These are phyloP conservation scores for Polyodon spathula DNA, from an alignment of 2,113 vertebrate species.

Conservation along the genomic window DNA sequence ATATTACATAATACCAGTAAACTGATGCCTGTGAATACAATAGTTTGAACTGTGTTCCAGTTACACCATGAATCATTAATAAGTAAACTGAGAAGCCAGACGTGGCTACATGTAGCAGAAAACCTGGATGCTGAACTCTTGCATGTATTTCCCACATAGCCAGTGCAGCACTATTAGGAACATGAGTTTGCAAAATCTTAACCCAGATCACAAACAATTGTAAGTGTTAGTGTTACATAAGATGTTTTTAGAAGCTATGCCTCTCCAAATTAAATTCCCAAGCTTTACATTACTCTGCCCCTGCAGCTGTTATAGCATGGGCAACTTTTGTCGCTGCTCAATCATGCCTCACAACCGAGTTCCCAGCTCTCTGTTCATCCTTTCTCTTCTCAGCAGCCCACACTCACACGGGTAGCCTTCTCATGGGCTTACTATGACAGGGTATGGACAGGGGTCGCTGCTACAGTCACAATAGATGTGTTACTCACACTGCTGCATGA, in stretches of 20 bases:
- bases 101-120: not conserved
- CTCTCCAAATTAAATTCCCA: not conserved
- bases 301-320: not conserved
- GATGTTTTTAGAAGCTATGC: not conserved
- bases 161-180: not conserved
- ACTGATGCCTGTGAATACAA: not conserved
- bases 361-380: conserved; percentile 14
- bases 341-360: not conserved
- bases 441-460: too few species aligned
- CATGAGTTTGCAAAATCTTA: not conserved
- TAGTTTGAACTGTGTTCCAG: not conserved
- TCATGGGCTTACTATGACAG: too few species aligned
- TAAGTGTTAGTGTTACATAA: too few species aligned
- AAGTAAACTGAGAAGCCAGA: not conserved
- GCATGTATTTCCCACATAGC: not conserved
- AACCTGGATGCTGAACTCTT: not conserved
- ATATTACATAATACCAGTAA: not conserved
- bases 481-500: too few species aligned
- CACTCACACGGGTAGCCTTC: too few species aligned
- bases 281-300: not conserved
- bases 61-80: not conserved
- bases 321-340: not conserved
- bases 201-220: not conserved
- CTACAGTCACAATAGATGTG: too few species aligned
- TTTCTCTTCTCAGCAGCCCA: too few species aligned